Evolutionary conservation across 2,888 invertebrate genomes (phyloP), one percentile per base, ranked within the genome.

Genomic region (Melieria picta): DNA sequence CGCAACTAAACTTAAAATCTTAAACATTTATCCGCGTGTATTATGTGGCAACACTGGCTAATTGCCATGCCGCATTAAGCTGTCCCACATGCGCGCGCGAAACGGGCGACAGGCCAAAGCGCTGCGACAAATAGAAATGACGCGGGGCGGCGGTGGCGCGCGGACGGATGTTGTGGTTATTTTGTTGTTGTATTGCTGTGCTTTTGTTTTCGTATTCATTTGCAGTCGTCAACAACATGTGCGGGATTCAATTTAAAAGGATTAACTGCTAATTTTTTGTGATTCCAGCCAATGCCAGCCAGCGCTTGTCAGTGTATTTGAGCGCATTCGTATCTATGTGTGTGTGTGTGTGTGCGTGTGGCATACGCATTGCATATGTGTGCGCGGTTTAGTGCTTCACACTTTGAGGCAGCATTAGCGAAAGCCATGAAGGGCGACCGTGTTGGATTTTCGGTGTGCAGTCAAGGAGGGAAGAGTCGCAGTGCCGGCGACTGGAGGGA

Each of bases 211-310:
- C 62, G 62, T 66, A 55, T 57, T 61, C 58, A 45, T 67, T 43
- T 10, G 13, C 56, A 58, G 76, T 77, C 68, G 78, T 78, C 81
- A 81, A 77, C 72, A 78, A 79, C 83, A 82, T 80, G 81, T 80
- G 81, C 74, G 79, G 81, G 80, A 85, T 84, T 85, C 84, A 84
- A 85, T 85, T 84, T 82, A 79, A 84, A 80, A 82, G 81, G 85
- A 85, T 85, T 85, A 85, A 82, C 82, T 81, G 84, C 78, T 82
- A 82, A 83, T 81, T 85, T 81, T 80, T 80, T 80, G 78, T 80
- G 76, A 82, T 83, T 80, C 80, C 79, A 77, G 76, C 78, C 79
- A 80, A 78, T 80, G 81, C 77, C 79, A 79, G 56, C 30, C 46
- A 45, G 42, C 30, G 30, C 52, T 43, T 7, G 52, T 46, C 5